phyloP scores from a whole-genome alignment of 2,113 vertebrate genomes.

The Rhinolophus ferrumequinum region DNA sequence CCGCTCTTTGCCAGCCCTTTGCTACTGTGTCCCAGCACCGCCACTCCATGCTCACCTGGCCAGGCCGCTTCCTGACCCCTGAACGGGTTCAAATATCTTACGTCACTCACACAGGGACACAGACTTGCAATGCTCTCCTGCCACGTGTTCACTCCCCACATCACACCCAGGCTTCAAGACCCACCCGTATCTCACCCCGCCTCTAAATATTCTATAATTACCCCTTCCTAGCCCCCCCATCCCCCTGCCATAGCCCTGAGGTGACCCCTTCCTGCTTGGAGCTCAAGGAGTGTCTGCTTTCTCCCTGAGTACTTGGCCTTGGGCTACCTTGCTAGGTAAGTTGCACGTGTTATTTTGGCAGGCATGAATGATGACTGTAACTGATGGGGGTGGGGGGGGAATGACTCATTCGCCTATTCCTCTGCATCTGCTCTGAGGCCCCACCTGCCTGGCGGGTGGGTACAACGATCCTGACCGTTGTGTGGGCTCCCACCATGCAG shows the following conservation, averaged over 20 bases:
- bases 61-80: not conserved
- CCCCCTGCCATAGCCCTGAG: too few relatives aligned
- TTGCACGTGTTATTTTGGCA: not conserved
- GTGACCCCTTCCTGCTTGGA: not conserved
- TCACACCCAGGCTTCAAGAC: too few relatives aligned
- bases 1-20: not conserved
- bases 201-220: not conserved
- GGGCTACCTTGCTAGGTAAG: not conserved
- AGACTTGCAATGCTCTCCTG: not conserved
- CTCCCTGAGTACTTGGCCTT: not conserved
- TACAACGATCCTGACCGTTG: not conserved
- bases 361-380: not conserved
- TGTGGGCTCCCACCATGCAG: not conserved
- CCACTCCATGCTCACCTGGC: not conserved
- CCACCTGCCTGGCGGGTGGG: too few relatives aligned
- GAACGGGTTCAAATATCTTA: not conserved
- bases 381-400: not conserved
- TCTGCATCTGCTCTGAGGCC: not conserved
- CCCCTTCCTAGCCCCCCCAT: not conserved
- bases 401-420: not conserved
- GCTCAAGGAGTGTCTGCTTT: not conserved
- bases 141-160: not conserved
- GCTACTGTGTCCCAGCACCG: not conserved
- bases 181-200: not conserved
- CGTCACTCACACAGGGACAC: not conserved